Evolutionary conservation across 2,888 invertebrate species (phyloP).

Genomic region (Drosophila maculinotata): DNA sequence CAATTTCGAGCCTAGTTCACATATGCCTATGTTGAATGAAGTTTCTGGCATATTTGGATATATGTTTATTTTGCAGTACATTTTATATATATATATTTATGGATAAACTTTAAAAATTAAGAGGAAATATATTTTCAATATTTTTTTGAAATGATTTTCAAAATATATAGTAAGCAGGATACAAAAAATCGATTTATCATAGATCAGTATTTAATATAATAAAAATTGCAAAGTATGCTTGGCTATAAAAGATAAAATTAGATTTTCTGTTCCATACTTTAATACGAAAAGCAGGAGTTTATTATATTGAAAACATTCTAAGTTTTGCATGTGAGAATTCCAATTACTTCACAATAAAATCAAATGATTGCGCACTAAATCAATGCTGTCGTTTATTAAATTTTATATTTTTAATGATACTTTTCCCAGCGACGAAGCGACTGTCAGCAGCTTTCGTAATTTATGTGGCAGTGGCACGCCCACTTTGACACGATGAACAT

Average conservation of each 20-base stretch:
- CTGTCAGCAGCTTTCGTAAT: slow-evolving; percentile 71
- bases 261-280: too few relatives aligned
- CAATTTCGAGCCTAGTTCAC: slow-evolving; percentile 5
- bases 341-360: slow-evolving; percentile 58
- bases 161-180: too few relatives aligned
- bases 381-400: slow-evolving; percentile 71
- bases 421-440: slow-evolving; percentile 44
- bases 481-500: slow-evolving; percentile 54
- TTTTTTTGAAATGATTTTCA: too few relatives aligned
- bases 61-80: slow-evolving; percentile 2
- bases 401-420: slow-evolving; percentile 69
- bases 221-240: too few relatives aligned
- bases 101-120: too few relatives aligned
- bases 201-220: too few relatives aligned
- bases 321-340: slow-evolving; percentile 27
- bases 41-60: background rate
- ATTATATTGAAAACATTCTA: too few relatives aligned
- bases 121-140: too few relatives aligned
- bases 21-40: background rate
- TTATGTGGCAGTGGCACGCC: slow-evolving; percentile 70
- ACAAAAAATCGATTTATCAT: too few relatives aligned
- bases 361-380: slow-evolving; percentile 65
- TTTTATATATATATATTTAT: too few relatives aligned
- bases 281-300: too few relatives aligned
- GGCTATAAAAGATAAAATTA: too few relatives aligned